These are phyloP conservation scores for Halichondria panicea DNA, from an alignment of 37 sponge, comb jelly and placozoan species.

Conservation along the genomic window DNA sequence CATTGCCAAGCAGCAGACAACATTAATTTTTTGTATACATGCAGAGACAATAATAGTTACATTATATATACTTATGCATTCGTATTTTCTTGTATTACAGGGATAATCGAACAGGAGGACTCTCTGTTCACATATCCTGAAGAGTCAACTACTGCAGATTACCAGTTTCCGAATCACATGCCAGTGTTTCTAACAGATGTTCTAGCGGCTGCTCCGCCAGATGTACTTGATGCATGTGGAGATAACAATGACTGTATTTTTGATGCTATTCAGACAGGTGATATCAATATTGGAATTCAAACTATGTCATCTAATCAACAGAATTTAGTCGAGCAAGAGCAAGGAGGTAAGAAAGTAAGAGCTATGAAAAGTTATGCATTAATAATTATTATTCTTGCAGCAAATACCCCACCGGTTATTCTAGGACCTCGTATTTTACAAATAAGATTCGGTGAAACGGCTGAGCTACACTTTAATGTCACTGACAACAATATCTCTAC, in stretches of 20 bases:
- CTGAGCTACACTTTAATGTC: too few species aligned
- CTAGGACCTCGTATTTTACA: too few species aligned
- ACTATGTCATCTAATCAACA: constrained; percentile 8
- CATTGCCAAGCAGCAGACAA: too few species aligned
- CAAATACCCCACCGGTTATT: too few species aligned
- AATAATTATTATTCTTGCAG: too few species aligned
- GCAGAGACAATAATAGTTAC: too few species aligned
- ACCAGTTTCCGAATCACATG: constrained; percentile 15
- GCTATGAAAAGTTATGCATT: not conserved
- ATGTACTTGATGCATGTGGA: constrained; percentile 13
- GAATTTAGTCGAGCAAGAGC: not conserved
- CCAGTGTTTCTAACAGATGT: constrained; percentile 42
- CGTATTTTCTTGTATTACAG: too few species aligned
- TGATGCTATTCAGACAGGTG: constrained; percentile 51
- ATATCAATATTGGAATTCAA: constrained; percentile 17
- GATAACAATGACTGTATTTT: constrained; percentile 27
- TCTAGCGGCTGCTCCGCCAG: constrained; percentile 5
- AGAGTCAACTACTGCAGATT: constrained; percentile 1
- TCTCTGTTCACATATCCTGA: constrained; percentile 30
- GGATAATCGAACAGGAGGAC: too few species aligned
- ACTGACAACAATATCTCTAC: too few species aligned
- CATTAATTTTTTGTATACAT: too few species aligned
- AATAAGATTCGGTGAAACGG: too few species aligned
- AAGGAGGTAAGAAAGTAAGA: constrained; percentile 5
- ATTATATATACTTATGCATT: too few species aligned